Percentiles rank a stretch among this genome's conserved stretches.
phyloP scores from a whole-genome alignment of 2,797 vertebrate genomes.

The Eulemur rubriventer region DNA sequence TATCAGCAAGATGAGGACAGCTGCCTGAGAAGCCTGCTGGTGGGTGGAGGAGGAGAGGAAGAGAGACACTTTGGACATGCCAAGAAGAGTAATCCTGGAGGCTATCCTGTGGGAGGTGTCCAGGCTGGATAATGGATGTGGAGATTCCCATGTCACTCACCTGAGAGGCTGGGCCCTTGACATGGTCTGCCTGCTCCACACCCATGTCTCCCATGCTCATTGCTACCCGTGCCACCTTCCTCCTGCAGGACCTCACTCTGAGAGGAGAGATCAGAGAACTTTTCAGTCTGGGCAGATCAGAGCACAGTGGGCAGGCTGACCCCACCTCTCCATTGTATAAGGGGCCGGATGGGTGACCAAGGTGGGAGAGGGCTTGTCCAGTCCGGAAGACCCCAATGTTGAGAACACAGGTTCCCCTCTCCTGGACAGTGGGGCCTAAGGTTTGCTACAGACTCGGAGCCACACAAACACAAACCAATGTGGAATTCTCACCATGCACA shows the following conservation, averaged over 20 bases:
- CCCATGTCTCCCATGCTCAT: fast-evolving
- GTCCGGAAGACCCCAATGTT: background rate
- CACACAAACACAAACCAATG: background rate
- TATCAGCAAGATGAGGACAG: background rate
- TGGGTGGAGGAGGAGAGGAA: background rate
- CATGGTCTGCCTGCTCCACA: background rate
- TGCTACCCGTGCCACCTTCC: background rate
- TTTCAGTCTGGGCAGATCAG: background rate
- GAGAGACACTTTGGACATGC: background rate
- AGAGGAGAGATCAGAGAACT: background rate
- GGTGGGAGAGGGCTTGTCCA: too few species aligned
- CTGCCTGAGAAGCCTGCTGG: background rate
- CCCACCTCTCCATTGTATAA: background rate
- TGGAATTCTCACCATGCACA: background rate
- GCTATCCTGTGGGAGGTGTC: background rate
- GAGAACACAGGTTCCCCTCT: background rate
- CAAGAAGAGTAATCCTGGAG: background rate
- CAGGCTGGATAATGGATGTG: fast-evolving
- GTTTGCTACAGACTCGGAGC: background rate
- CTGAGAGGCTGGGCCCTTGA: background rate
- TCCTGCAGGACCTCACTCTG: constrained; percentile 30
- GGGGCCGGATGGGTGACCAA: background rate
- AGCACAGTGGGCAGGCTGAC: too few species aligned
- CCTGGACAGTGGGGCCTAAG: background rate
- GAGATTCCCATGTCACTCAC: background rate